Conservation (phyloP, 2,888 invertebrate genomes). For the Oligia latruncula region DNA sequence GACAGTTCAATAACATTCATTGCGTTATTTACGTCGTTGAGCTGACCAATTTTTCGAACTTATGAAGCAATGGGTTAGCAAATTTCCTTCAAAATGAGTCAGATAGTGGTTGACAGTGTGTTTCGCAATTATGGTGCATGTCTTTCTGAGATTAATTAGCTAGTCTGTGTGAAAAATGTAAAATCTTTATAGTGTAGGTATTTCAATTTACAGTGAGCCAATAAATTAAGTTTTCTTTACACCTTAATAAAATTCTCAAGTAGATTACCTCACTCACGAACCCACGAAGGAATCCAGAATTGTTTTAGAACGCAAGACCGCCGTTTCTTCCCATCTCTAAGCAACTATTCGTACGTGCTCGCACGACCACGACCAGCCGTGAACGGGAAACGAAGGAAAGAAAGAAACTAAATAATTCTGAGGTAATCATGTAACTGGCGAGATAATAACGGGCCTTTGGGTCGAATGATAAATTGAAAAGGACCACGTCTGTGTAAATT, state of each 20-base stretch:
- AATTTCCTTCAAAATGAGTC: too few species aligned
- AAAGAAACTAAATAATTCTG: slow-evolving; percentile 61
- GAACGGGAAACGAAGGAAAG: slow-evolving; percentile 14
- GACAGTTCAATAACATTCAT: background rate
- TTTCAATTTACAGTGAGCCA: background rate
- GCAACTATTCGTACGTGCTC: slow-evolving; percentile 62
- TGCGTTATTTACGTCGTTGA: too few species aligned
- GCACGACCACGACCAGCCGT: slow-evolving; percentile 35
- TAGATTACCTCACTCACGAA: slow-evolving; percentile 12
- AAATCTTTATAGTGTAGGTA: background rate
- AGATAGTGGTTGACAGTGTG: too few species aligned
- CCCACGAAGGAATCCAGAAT: slow-evolving; percentile 37
- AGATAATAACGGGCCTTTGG: slow-evolving; percentile 62
- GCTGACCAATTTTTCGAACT: too few species aligned
- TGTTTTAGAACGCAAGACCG: slow-evolving; percentile 46
- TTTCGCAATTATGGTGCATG: too few species aligned
- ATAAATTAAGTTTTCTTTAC: slow-evolving; percentile 3
- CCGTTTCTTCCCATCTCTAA: slow-evolving; percentile 40
- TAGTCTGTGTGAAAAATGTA: background rate
- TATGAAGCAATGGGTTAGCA: too few species aligned
- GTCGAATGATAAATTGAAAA: slow-evolving; percentile 65
- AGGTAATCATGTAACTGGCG: slow-evolving; percentile 66
- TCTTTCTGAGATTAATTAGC: background rate
- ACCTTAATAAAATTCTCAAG: slow-evolving; percentile 32
- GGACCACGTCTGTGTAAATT: slow-evolving; percentile 55